phyloP scores from a whole-genome alignment of 2,113 vertebrate genomes.

The Ptychochromis oligacanthus region DNA sequence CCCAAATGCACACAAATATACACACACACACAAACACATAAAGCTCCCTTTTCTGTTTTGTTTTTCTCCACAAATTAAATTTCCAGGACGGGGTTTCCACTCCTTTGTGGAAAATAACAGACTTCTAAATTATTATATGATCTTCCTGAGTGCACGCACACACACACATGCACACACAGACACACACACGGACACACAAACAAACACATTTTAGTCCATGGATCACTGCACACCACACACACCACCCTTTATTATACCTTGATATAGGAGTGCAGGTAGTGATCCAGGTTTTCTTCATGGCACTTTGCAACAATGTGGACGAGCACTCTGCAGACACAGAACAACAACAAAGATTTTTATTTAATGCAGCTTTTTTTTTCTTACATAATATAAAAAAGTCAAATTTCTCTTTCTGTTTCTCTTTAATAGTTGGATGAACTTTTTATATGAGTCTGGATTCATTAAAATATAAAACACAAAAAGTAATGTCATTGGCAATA shows the following conservation, averaged over 20 bases:
- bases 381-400: not conserved
- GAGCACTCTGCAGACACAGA: constrained; percentile 85
- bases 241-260: constrained; percentile 78
- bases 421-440: not conserved
- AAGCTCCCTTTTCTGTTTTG: not conserved
- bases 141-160: not conserved
- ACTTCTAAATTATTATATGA: constrained; percentile 9
- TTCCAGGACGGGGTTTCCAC: not conserved
- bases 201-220: not conserved
- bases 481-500: not conserved
- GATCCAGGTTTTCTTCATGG: constrained; percentile 92
- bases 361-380: not conserved
- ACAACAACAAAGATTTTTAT: not conserved
- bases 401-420: not conserved
- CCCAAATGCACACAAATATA: not conserved
- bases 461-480: not conserved
- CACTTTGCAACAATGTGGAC: constrained; percentile 92
- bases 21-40: constrained; percentile 16
- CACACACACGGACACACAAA: not conserved
- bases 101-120: constrained; percentile 29
- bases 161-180: not conserved
- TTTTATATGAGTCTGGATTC: not conserved
- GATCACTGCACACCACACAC: not conserved
- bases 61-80: constrained; percentile 27
- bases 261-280: constrained; percentile 91